Conservation (phyloP, 2,888 invertebrate species). For the Panzeria rudis region DNA sequence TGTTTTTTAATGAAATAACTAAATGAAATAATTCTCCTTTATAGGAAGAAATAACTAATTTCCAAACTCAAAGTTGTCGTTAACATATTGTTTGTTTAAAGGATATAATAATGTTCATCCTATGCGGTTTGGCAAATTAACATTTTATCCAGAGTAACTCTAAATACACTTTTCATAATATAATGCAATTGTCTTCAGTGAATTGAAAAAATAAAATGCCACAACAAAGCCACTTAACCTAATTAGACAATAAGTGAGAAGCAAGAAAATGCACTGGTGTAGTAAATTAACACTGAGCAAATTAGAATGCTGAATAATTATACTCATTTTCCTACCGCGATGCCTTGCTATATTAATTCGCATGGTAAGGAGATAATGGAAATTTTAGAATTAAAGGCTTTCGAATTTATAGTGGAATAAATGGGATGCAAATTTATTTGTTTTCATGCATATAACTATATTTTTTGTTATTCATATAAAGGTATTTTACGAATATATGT, state of each 20-base stretch:
- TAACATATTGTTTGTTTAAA: conserved; percentile 21
- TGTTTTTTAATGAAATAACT: neutral
- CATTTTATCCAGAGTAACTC: conserved; percentile 8
- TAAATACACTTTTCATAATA: conserved; percentile 6
- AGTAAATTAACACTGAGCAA: conserved; percentile 56
- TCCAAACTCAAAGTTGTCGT: neutral
- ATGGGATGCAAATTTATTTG: too few relatives aligned
- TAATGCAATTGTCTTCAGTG: conserved; percentile 19
- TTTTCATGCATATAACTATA: too few relatives aligned
- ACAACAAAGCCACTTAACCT: conserved; percentile 62
- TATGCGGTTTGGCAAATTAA: conserved; percentile 28
- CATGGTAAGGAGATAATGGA: neutral
- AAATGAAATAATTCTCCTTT: conserved; percentile 8
- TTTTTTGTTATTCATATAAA: too few relatives aligned
- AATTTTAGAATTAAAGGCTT: neutral
- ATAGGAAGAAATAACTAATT: neutral
- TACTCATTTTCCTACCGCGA: conserved; percentile 4
- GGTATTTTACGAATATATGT: too few relatives aligned
- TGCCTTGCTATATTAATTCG: neutral
- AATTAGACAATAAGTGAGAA: conserved; percentile 58
- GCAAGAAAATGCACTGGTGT: conserved; percentile 50
- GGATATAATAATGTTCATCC: neutral
- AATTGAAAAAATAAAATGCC: conserved; percentile 23
- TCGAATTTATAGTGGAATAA: too few relatives aligned
- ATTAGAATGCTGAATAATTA: conserved; percentile 16